Base-by-base conservation (phyloP, 2,113 vertebrate species). In the Xiphophorus couchianus region DNA sequence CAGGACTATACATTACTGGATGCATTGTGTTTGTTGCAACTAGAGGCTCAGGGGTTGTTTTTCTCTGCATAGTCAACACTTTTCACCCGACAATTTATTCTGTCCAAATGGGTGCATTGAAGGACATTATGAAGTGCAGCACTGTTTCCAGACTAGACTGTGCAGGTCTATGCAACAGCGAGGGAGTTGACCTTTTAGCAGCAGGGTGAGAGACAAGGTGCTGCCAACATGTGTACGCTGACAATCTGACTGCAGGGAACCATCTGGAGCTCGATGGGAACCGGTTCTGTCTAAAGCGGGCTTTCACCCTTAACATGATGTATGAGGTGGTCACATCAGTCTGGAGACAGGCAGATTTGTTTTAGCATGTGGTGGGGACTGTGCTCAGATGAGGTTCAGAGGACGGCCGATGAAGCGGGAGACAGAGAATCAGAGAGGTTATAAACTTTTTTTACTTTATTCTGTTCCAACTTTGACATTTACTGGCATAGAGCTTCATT, bases 171-270 rank as follows among this genome's bases (percentile, higher is more conserved):
- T 74, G 58, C 8, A 86, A 54, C 81, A 84, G 86, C 22, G 1
- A 66, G 81, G 81, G 48, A 12, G 65, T 69, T 86, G 83, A 90
- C 85, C 83, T 90, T 91, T 84, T 84, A 80, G n/a, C 89, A 86
- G 86, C 74, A 54, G 78, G 86, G 69, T 17, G 3, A 54, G 70
- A 81, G 69, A 51, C 78, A 69, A 58, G 35, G 42, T 42, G 29
- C 70, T 31, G 54, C 68, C 77, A 81, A 83, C 88, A 86, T 84
- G 79, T 89, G 85, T 77, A 54, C 44, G 27, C 76, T 85, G 85
- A 90, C 86, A 86, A 25, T 69, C 69, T 84, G 76, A 73, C 69
- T 54, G 66, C 61, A 61, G 74, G 82, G 37, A 84, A 71, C 25
- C 48, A 75, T 74, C 54, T 80, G 54, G 66, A 76, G 61, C 78